Evolutionary conservation across 2,888 invertebrate species (phyloP).

Genomic region (Parnassius mnemosyne): DNA sequence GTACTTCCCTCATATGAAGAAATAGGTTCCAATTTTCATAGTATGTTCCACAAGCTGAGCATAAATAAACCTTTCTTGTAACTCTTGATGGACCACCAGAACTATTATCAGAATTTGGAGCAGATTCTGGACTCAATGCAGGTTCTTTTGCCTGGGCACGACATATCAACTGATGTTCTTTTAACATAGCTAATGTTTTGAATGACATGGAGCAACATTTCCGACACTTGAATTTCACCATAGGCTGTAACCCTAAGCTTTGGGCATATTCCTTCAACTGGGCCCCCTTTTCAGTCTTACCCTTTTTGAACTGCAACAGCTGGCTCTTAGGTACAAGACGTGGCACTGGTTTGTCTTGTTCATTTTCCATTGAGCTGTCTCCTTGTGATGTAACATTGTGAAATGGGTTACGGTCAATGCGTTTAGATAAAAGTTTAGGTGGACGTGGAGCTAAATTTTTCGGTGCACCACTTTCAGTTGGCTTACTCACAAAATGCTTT

Average conservation of each 20-base stretch:
- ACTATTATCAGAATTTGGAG: slow-evolving; percentile 56
- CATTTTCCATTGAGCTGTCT: slow-evolving; percentile 53
- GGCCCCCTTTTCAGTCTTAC: slow-evolving; percentile 66
- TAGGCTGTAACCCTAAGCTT: slow-evolving; percentile 85
- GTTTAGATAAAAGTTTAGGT: slow-evolving; percentile 69
- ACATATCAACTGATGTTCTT: slow-evolving; percentile 85
- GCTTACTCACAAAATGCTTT: slow-evolving; percentile 54
- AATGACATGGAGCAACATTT: slow-evolving; percentile 86
- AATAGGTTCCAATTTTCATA: slow-evolving; percentile 94
- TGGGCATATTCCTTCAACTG: slow-evolving; percentile 84
- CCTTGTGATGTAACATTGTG: slow-evolving; percentile 60
- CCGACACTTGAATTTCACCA: slow-evolving; percentile 86
- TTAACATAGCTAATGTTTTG: slow-evolving; percentile 83
- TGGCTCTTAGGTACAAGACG: slow-evolving; percentile 74
- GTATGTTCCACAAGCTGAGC: slow-evolving; percentile 90
- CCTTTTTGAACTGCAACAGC: slow-evolving; percentile 67
- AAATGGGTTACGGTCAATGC: slow-evolving; percentile 54
- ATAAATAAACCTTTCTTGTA: slow-evolving; percentile 89
- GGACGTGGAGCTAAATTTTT: slow-evolving; percentile 51
- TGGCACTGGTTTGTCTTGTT: slow-evolving; percentile 70
- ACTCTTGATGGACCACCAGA: slow-evolving; percentile 78
- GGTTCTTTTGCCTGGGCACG: slow-evolving; percentile 70
- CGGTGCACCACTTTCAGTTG: slow-evolving; percentile 53
- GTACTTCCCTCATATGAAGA: slow-evolving; percentile 90
- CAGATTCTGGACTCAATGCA: slow-evolving; percentile 62